These are phyloP conservation scores for Burhinus oedicnemus DNA, from an alignment of 2,113 vertebrate genomes.

Conservation along the genomic window DNA sequence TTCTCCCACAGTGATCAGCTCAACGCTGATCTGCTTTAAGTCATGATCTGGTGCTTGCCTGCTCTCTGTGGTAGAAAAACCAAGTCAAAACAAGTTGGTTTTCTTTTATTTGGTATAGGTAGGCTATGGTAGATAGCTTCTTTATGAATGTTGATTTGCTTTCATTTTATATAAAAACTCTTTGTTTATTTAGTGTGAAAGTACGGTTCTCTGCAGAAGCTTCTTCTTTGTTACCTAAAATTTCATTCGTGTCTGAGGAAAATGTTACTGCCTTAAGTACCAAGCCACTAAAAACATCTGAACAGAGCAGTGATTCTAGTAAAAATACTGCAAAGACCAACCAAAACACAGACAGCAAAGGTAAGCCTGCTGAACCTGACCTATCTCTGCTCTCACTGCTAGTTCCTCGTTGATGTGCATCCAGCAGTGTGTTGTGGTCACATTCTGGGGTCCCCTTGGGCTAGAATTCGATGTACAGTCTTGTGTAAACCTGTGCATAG, in stretches of 20 bases:
- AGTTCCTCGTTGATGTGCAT: neutral
- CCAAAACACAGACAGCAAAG: neutral
- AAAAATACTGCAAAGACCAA: neutral
- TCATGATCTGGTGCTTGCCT: neutral
- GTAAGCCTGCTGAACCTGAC: conserved; percentile 22
- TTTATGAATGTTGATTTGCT: neutral
- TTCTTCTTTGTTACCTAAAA: conserved; percentile 65
- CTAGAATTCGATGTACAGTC: neutral
- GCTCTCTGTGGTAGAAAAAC: neutral
- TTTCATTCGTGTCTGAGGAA: conserved; percentile 58
- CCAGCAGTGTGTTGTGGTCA: neutral
- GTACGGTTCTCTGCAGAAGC: conserved; percentile 72
- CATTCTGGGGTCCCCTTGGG: neutral
- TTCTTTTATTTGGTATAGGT: neutral
- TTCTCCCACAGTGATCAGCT: neutral
- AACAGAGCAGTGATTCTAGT: neutral
- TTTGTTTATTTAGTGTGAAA: conserved; percentile 69
- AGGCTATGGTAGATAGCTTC: neutral
- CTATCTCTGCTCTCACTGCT: neutral
- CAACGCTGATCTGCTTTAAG: neutral
- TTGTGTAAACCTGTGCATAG: neutral
- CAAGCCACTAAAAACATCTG: neutral
- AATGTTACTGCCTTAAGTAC: neutral
- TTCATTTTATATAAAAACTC: neutral
- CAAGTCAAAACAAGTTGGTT: neutral